Conservation (phyloP, 2,888 invertebrate genomes). For the Acrobeloides nanus region DNA sequence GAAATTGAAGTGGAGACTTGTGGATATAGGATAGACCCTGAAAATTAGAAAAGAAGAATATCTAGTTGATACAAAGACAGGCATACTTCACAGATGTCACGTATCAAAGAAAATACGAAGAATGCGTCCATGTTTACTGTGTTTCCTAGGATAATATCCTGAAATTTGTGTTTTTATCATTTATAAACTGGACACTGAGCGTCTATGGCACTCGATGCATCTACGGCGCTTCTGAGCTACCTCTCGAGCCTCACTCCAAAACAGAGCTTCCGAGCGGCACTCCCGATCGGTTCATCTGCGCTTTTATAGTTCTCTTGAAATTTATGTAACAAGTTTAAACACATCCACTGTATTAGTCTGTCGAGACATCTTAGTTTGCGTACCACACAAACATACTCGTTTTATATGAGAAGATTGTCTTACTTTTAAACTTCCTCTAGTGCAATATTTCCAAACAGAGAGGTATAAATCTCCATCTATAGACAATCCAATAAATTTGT, state of each 20-base stretch:
- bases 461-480: constrained; percentile 12
- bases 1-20: constrained; percentile 10
- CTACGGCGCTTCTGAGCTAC: no score
- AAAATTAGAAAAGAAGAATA: background rate
- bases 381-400: no score
- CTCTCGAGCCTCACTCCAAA: no score
- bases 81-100: constrained; percentile 25
- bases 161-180: no score
- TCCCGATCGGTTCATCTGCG: no score
- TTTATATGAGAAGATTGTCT: background rate
- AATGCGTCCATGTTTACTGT: constrained; percentile 32
- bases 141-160: constrained; percentile 27
- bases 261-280: no score
- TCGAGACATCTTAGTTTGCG: no score
- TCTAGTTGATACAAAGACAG: background rate
- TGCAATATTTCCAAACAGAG: constrained; percentile 16
- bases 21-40: constrained; percentile 12
- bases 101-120: constrained; percentile 29
- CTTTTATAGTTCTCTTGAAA: no score
- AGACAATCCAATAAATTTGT: constrained; percentile 11
- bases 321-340: no score
- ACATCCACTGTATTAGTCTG: no score
- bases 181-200: no score
- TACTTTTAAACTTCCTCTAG: constrained; percentile 11
- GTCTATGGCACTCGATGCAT: no score